A percentile compares a stretch with the other conserved stretches of the same genome.
These are phyloP conservation scores for Corapipo altera DNA, from an alignment of 2,113 vertebrate species.

Conservation along the genomic window DNA sequence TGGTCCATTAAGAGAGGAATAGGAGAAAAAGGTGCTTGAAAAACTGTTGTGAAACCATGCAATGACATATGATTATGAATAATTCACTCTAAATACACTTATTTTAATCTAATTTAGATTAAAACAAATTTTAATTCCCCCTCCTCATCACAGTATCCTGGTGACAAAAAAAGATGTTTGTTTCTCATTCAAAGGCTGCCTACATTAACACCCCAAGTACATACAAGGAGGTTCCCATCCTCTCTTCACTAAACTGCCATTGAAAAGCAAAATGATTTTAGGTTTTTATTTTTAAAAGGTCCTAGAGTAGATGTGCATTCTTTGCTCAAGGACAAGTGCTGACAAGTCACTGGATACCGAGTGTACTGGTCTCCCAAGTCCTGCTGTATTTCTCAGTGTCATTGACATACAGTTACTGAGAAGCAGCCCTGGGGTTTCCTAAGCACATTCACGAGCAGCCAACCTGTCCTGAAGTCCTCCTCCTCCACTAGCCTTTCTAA, in stretches of 20 bases:
- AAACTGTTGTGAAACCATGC: background rate
- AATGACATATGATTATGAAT: background rate
- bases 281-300: background rate
- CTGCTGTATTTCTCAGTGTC: background rate
- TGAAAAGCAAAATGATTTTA: background rate
- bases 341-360: background rate
- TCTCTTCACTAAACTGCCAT: accelerated
- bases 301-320: background rate
- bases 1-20: background rate
- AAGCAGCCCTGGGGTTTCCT: background rate
- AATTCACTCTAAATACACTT: background rate
- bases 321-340: accelerated
- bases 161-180: background rate
- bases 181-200: background rate
- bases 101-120: background rate
- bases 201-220: background rate
- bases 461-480: background rate
- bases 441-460: background rate
- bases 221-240: background rate
- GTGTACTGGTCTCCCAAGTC: too few species aligned
- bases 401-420: background rate
- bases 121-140: background rate
- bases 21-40: background rate
- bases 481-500: background rate
- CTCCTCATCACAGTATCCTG: background rate